Conservation (phyloP, 37 sponge, comb jelly and placozoan genomes). For the Mnemiopsis leidyi region DNA sequence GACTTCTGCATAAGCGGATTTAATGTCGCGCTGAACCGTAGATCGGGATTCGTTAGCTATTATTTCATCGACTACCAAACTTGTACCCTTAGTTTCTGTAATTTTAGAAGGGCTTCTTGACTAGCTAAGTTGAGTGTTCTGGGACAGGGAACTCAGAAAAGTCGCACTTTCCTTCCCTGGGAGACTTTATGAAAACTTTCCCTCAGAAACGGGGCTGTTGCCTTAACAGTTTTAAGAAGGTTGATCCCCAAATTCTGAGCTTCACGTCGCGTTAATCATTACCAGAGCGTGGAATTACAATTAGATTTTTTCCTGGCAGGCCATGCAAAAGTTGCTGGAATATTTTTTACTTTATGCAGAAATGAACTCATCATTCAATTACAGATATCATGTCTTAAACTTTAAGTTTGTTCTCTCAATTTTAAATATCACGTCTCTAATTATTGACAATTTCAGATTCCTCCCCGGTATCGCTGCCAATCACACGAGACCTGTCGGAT, state of each 20-base stretch:
- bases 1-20: no score
- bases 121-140: background rate
- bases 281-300: background rate
- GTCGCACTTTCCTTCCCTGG: background rate
- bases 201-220: no score
- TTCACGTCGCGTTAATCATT: background rate
- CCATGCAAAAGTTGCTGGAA: background rate
- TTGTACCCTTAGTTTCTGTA: background rate
- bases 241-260: background rate
- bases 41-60: no score
- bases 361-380: background rate
- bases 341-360: background rate
- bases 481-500: constrained; percentile 10
- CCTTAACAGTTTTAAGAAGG: no score
- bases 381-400: background rate
- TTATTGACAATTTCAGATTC: background rate
- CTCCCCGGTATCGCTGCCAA: background rate
- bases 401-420: background rate
- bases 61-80: background rate
- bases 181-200: background rate
- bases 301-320: background rate
- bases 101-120: background rate
- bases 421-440: background rate
- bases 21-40: no score
- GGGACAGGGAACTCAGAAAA: background rate